Evolutionary conservation across 2,797 vertebrate genomes (phyloP), one percentile per base, ranked within the genome.

Genomic region (Paedocypris micromegethes): DNA sequence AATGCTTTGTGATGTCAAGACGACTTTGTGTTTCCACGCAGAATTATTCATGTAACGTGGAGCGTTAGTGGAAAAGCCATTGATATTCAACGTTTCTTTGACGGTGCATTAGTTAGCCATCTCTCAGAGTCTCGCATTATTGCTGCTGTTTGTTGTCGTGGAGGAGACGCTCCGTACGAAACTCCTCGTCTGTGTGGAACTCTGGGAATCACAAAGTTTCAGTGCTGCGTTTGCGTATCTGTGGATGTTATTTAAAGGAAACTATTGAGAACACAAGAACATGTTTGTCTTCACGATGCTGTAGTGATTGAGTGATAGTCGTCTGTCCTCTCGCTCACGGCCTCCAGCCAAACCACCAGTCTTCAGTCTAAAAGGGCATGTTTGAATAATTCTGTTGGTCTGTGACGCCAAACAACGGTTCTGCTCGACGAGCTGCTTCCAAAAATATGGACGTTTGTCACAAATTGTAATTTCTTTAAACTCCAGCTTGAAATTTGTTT

Each of bases 71-170:
- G 23, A 23, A 23, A 23, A 23, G 23, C 23, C 23, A 23, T 23
- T 23, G 23, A 23, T 23, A 23, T 23, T 23, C 23, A 23, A 77
- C 68, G 59, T 79, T 71, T 80, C 58, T 68, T 67, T 77, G 44
- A 52, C 63, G 51, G 6, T 43, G 77, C 58, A 49, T 76, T 77
- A 83, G 82, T 75, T 66, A 74, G 68, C 48, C 37, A 9, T 45
- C 52, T 67, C 78, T 67, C 60, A 64, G 72, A 81, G 69, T 70
- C 62, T 82, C 80, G 66, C 49, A n/a, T 73, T 78, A 79, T 67
- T 44, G 59, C 65, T 37, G 53, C 56, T 58, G 39, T 78, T 66
- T 77, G 55, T 76, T 72, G 78, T 60, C 39, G 38, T 23, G 23
- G 23, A 23, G 53, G 56, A 66, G 66, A 8, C 6, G 56, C 57